Percentiles rank a stretch among this genome's conserved stretches.
phyloP scores from a whole-genome alignment of 2,888 invertebrate genomes.

The Nemotelus nigrinus region DNA sequence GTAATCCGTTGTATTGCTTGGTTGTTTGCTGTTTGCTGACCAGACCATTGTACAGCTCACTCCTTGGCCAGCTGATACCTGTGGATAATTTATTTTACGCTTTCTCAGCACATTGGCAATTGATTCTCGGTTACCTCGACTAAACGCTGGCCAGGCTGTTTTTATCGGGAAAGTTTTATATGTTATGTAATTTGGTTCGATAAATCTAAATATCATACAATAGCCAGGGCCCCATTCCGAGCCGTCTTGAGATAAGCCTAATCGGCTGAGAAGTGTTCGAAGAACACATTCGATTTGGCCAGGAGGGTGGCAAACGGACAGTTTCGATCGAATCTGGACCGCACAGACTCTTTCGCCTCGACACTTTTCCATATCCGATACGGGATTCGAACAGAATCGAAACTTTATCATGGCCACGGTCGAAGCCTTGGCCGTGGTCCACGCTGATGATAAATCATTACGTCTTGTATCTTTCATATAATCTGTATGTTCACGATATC shows the following conservation, averaged over 20 bases:
- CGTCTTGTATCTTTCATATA: slow-evolving; percentile 23
- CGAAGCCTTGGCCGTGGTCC: slow-evolving; percentile 32
- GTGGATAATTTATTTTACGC: slow-evolving; percentile 31
- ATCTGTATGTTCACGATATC: slow-evolving; percentile 28
- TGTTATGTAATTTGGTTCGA: slow-evolving; percentile 31
- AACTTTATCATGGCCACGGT: slow-evolving; percentile 17
- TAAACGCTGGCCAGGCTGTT: slow-evolving; percentile 23
- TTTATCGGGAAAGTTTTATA: slow-evolving; percentile 25
- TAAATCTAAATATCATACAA: slow-evolving; percentile 29
- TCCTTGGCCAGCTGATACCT: background rate
- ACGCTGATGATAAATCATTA: slow-evolving; percentile 25
- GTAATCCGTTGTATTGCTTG: slow-evolving; percentile 11
- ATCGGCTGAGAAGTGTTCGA: slow-evolving; percentile 20
- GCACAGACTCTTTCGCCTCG: background rate
- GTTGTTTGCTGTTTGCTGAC: background rate
- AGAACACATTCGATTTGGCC: slow-evolving; percentile 18
- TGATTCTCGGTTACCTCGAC: slow-evolving; percentile 6
- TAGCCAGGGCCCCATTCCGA: background rate
- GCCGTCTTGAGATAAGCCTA: slow-evolving; percentile 33
- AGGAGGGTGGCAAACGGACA: background rate
- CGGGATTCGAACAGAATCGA: background rate
- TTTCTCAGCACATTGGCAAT: slow-evolving; percentile 34
- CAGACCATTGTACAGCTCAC: background rate
- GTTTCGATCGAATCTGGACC: background rate
- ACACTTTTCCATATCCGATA: background rate